Conservation (phyloP, 2,888 invertebrate species). For the Cheilosia vulpina region DNA sequence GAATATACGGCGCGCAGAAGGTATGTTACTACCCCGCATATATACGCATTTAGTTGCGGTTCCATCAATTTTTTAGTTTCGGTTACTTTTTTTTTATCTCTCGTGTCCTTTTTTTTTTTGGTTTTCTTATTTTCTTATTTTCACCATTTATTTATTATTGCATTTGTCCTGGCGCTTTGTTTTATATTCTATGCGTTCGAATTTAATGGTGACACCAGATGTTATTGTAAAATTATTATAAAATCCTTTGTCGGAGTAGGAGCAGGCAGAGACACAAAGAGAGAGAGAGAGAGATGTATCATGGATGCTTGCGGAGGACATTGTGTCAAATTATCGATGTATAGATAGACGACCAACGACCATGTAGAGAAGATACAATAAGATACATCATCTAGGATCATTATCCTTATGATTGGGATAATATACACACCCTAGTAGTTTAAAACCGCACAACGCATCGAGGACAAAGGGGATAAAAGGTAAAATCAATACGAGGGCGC, state of each 20-base stretch:
- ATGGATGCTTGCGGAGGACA: conserved; percentile 29
- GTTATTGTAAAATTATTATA: conserved; percentile 78
- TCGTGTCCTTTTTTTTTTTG: conserved; percentile 53
- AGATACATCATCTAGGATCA: conserved; percentile 67
- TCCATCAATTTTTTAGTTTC: conserved; percentile 76
- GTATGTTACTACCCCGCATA: conserved; percentile 72
- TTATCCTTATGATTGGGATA: conserved; percentile 66
- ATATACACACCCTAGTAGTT: conserved; percentile 63
- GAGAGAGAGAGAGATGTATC: not conserved
- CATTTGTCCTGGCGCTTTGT: conserved; percentile 73
- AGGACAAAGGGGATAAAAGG: conserved; percentile 17
- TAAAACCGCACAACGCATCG: conserved; percentile 29
- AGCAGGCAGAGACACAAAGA: not conserved
- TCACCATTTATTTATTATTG: conserved; percentile 72
- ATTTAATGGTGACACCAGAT: conserved; percentile 79
- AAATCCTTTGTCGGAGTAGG: conserved; percentile 45
- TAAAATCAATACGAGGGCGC: conserved; percentile 43
- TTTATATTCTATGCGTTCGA: conserved; percentile 76
- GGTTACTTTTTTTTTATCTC: conserved; percentile 41
- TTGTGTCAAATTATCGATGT: conserved; percentile 65
- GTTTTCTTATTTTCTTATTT: conserved; percentile 25
- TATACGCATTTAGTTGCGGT: conserved; percentile 76
- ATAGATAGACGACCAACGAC: conserved; percentile 31
- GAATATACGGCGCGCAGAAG: conserved; percentile 67
- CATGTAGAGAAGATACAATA: conserved; percentile 34